phyloP scores from a whole-genome alignment of 2,113 vertebrate species.

The Oreochromis tanganicae region DNA sequence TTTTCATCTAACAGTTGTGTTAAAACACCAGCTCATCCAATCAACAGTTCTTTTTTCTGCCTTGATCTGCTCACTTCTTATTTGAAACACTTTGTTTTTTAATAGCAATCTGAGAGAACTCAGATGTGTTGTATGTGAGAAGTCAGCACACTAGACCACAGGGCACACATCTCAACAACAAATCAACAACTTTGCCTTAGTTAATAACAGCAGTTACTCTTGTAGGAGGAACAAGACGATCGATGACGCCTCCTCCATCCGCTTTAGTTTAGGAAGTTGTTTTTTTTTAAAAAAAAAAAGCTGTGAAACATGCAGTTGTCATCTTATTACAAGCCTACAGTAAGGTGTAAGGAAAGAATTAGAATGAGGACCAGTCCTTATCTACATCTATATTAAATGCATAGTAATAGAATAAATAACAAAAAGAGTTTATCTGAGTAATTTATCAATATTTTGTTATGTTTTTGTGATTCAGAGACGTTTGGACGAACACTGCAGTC shows the following conservation, averaged over 20 bases:
- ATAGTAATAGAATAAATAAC: background rate
- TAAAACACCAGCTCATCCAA: background rate
- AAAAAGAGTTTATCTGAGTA: background rate
- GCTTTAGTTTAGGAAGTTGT: background rate
- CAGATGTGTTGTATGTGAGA: background rate
- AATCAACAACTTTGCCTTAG: background rate
- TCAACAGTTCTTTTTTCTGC: accelerated
- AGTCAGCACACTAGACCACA: background rate
- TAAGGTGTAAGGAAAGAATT: background rate
- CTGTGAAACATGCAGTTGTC: background rate
- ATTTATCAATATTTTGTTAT: background rate
- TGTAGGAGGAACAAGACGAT: background rate
- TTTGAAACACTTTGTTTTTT: background rate
- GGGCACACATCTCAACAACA: background rate
- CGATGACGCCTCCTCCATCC: accelerated
- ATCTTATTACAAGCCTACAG: accelerated
- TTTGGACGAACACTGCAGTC: background rate
- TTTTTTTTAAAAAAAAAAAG: background rate
- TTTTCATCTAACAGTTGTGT: background rate
- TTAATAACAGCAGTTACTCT: background rate
- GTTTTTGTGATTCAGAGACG: background rate
- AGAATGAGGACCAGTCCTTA: accelerated
- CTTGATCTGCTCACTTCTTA: background rate
- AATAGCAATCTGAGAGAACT: background rate
- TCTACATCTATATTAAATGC: background rate